Percentiles rank a stretch among this genome's conserved stretches.
Conservation (phyloP, 2,888 invertebrate species). For the Terebella lapidaria region DNA sequence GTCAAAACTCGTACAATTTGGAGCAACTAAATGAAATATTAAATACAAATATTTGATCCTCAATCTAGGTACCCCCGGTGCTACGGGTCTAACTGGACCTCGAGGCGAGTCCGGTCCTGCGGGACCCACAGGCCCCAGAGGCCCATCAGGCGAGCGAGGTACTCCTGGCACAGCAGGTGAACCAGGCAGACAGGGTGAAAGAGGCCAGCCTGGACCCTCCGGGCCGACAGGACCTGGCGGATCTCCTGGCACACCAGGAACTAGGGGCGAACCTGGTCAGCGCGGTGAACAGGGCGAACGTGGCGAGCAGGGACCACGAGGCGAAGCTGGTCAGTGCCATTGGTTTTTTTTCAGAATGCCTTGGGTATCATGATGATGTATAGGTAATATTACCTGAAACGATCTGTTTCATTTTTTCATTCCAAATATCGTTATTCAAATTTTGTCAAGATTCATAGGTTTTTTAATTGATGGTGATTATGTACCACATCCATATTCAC, state of each 20-base stretch:
- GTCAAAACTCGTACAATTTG: no score
- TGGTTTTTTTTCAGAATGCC: neutral
- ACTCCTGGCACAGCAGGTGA: neutral
- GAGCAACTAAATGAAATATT: no score
- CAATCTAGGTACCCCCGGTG: neutral
- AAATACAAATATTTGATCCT: no score
- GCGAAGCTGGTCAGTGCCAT: neutral
- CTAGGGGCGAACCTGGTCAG: neutral
- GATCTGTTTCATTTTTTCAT: no score
- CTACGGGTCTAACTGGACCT: neutral
- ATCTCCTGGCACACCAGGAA: neutral
- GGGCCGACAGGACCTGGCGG: conserved; percentile 2
- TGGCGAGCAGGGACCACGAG: neutral
- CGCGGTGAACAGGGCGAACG: neutral
- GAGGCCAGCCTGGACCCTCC: neutral
- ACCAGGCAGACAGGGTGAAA: neutral
- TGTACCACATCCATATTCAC: no score
- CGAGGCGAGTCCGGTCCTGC: neutral
- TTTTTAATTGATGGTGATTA: no score
- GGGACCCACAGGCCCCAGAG: neutral
- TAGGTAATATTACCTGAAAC: no score
- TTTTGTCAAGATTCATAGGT: no score
- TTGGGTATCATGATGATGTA: no score
- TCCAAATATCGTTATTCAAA: no score
- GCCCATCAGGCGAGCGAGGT: neutral